phyloP scores from a whole-genome alignment of 1,140 invertebrate species.

The Papilio xuthus region DNA sequence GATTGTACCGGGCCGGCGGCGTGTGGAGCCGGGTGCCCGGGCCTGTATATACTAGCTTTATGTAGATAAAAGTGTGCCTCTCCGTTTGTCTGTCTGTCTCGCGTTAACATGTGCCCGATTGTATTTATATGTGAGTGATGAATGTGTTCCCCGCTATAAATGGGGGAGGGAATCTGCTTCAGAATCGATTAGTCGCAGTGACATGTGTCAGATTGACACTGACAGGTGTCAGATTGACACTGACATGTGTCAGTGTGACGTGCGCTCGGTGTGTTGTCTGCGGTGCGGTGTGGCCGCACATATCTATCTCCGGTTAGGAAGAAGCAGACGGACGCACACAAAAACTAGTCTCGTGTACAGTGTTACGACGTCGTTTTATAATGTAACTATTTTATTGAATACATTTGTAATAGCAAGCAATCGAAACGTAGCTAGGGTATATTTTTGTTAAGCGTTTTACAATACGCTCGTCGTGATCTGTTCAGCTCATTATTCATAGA shows the following conservation, averaged over 20 bases:
- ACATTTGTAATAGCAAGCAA: conserved; percentile 48
- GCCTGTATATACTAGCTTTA: conserved; percentile 73
- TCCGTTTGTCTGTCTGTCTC: conserved; percentile 44
- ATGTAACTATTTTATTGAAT: conserved; percentile 67
- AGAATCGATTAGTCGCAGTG: background rate
- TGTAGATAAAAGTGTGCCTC: conserved; percentile 69
- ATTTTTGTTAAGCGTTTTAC: conserved; percentile 75
- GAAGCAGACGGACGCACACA: conserved; percentile 50
- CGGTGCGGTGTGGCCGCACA: conserved; percentile 39
- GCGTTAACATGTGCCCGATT: conserved; percentile 11
- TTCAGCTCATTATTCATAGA: no score
- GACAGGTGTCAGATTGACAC: background rate
- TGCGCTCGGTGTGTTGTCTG: background rate
- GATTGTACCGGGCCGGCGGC: no score
- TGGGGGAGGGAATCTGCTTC: background rate
- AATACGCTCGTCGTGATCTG: conserved; percentile 41
- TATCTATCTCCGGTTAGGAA: conserved; percentile 28
- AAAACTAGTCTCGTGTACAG: conserved; percentile 73
- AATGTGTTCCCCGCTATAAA: conserved; percentile 13
- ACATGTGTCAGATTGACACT: background rate
- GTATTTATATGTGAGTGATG: conserved; percentile 17
- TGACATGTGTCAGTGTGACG: background rate
- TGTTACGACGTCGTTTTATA: conserved; percentile 71
- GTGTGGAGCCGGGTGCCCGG: conserved; percentile 54
- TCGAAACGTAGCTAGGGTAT: conserved; percentile 68